Evolutionary conservation across 2,888 invertebrate genomes (phyloP).

Genomic region (Mythimna ferrago): DNA sequence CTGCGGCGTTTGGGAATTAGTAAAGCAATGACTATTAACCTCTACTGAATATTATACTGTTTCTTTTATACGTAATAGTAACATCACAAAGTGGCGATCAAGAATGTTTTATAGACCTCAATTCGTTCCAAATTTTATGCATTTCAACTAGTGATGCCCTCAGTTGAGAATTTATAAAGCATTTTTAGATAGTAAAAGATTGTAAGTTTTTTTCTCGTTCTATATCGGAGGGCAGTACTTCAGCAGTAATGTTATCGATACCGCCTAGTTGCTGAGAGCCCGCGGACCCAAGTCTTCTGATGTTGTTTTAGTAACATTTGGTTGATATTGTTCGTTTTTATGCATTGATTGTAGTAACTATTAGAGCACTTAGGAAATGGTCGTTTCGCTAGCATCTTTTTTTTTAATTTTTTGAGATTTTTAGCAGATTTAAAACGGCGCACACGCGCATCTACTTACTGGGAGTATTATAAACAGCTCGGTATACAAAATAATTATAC

Average conservation of each 20-base stretch:
- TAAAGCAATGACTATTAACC: constrained; percentile 72
- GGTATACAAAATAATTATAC: constrained; percentile 87
- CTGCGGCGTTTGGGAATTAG: constrained; percentile 83
- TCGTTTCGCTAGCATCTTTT: constrained; percentile 88
- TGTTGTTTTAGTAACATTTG: constrained; percentile 86
- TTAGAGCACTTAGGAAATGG: constrained; percentile 86
- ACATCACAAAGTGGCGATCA: constrained; percentile 80
- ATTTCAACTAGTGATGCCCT: constrained; percentile 71
- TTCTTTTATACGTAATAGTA: constrained; percentile 73
- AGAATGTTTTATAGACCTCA: constrained; percentile 84
- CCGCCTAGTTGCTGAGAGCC: constrained; percentile 91
- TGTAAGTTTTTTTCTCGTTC: constrained; percentile 69
- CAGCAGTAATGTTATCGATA: constrained; percentile 73
- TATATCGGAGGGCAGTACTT: constrained; percentile 67
- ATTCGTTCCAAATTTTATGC: constrained; percentile 71
- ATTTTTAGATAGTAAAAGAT: constrained; percentile 74
- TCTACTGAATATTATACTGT: constrained; percentile 72
- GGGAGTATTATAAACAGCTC: constrained; percentile 87
- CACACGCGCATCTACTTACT: constrained; percentile 78
- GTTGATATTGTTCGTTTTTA: constrained; percentile 89
- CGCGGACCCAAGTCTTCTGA: constrained; percentile 83
- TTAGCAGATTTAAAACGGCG: constrained; percentile 75
- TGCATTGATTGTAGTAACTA: constrained; percentile 88
- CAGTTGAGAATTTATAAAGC: constrained; percentile 84
- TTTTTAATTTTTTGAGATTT: constrained; percentile 84